These are phyloP conservation scores for Trypoxylus dichotomus DNA, from an alignment of 1,140 invertebrate species.

Conservation along the genomic window DNA sequence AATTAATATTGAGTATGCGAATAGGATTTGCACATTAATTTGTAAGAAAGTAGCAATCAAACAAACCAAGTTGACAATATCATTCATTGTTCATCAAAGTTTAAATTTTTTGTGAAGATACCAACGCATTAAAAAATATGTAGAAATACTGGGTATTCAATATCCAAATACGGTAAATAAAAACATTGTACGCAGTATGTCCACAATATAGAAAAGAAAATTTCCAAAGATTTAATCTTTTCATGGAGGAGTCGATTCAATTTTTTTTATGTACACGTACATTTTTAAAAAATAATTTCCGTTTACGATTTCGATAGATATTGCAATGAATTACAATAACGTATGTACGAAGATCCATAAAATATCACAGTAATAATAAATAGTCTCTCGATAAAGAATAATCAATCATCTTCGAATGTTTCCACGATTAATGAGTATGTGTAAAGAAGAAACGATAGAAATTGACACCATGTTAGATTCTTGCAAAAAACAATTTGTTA, in stretches of 20 bases:
- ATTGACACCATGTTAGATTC: background rate
- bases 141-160: conserved; percentile 43
- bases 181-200: background rate
- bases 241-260: no score
- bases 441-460: background rate
- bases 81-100: no score
- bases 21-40: no score
- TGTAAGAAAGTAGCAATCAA: no score
- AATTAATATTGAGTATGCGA: no score
- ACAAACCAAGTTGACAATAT: background rate
- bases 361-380: conserved; percentile 12
- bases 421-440: conserved; percentile 21
- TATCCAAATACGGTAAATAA: background rate
- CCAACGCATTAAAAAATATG: background rate
- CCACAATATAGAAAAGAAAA: conserved; percentile 11
- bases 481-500: background rate
- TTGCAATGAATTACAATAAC: background rate
- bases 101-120: conserved; percentile 32
- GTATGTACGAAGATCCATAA: conserved; percentile 8
- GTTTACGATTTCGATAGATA: background rate
- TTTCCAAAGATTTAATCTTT: background rate
- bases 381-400: background rate
- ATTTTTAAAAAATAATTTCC: background rate
- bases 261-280: background rate
- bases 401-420: conserved; percentile 38